Base-by-base conservation (phyloP, 1,140 invertebrate genomes). In the Drosophila lacertosa region DNA sequence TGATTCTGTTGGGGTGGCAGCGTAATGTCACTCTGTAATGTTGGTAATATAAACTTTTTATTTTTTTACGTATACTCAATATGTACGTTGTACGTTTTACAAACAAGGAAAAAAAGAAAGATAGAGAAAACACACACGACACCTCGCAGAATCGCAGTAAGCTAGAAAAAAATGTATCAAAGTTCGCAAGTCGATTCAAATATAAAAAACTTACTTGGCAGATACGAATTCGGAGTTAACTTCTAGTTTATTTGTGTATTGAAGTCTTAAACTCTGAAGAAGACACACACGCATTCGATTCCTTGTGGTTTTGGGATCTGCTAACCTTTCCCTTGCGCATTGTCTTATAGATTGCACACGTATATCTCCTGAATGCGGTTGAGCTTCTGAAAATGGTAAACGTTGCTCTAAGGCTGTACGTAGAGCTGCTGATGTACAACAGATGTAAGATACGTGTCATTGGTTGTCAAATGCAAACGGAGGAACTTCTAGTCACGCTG, bases 31-130 rank as follows among this genome's bases (percentile, higher is more conserved):
- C 50, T 59, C 51, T 44, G 63, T 66, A 74, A 62, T 62, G 73
- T 59, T 54, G 66, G 58, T 83, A 84, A 83, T 83, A 84, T 75
- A 83, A 83, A 83, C 80, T 83, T 84, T 84, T 70, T 69, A 60
- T 76, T 65, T 64, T 76, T 65, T 64, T 64, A 40, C 33, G 11
- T 26, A 51, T 22, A 48, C 10, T 29, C 13, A 15, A 22, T 20
- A 18, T 29, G 18, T 24, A 40, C 24, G n/a, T n/a, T n/a, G n/a
- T n/a, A 63, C 47, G 42, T 51, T 18, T 13, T 32, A 47, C 15
- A 10, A 15, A 26, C 44, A 10, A 3, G 4, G 29, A 13, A 42
- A n/a, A 35, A 13, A 35, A 2, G 2, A 13, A 11, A 32, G 9
- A 11, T 4, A 35, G 5, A 5, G 33, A 5, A 35, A 35, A 15